A percentile compares a stretch with the other conserved stretches of the same genome.
These are phyloP conservation scores for Silurus meridionalis DNA, from an alignment of 2,113 vertebrate species.

Conservation along the genomic window DNA sequence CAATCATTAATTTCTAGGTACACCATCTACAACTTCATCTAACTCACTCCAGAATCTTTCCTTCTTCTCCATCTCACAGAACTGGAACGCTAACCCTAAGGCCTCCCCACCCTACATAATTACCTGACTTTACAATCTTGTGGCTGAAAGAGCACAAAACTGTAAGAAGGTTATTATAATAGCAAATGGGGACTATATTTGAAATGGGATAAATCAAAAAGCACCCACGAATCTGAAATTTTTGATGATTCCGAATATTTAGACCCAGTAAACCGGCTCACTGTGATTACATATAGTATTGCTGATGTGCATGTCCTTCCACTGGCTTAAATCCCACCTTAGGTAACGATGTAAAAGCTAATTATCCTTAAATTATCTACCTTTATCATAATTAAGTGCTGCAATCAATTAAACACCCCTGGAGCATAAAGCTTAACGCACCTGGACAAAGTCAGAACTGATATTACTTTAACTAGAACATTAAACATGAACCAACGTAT, in stretches of 20 bases:
- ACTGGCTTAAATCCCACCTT: background rate
- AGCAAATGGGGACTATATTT: no score
- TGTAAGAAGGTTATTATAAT: no score
- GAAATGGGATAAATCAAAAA: no score
- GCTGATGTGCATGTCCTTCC: background rate
- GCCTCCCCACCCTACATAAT: no score
- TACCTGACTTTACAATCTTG: no score
- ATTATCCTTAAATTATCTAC: background rate
- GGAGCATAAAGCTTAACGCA: background rate
- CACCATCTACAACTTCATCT: no score
- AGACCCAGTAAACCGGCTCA: background rate
- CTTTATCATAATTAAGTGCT: slow-evolving; percentile 2
- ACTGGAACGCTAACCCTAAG: no score
- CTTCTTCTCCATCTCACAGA: no score
- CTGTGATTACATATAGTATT: background rate
- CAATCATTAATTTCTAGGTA: no score
- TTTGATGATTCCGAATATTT: background rate
- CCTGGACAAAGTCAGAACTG: background rate
- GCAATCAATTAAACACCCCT: background rate
- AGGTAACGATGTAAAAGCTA: background rate
- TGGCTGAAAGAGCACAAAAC: no score
- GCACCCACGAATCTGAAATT: no score
- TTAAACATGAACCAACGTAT: slow-evolving; percentile 1
- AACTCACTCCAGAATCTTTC: no score
- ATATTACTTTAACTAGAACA: background rate